Conservation (phyloP, 1,140 invertebrate genomes). For the Drosophila busckii region DNA sequence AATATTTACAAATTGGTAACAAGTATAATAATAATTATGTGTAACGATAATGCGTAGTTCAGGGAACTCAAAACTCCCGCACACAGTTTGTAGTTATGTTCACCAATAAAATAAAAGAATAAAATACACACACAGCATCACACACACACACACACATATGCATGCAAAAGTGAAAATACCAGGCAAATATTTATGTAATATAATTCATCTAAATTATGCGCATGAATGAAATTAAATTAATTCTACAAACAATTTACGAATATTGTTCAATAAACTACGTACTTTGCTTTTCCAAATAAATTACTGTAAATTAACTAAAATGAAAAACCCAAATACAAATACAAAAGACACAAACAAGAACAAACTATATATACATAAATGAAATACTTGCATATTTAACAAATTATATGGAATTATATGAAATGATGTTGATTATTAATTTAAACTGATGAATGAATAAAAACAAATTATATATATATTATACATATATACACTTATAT, state of each 20-base stretch:
- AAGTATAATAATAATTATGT: constrained; percentile 43
- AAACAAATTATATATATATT: constrained; percentile 61
- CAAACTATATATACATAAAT: constrained; percentile 48
- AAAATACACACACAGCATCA: constrained; percentile 8
- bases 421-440: constrained; percentile 77
- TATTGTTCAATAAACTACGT: constrained; percentile 55
- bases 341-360: constrained; percentile 47
- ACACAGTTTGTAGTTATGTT: constrained; percentile 72
- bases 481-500: constrained; percentile 37
- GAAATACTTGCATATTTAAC: constrained; percentile 69
- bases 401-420: constrained; percentile 69
- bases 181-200: constrained; percentile 72
- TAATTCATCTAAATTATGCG: constrained; percentile 68
- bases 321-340: constrained; percentile 20
- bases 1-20: constrained; percentile 37
- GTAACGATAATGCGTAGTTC: constrained; percentile 55
- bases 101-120: constrained; percentile 33
- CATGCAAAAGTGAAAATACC: constrained; percentile 35
- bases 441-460: constrained; percentile 70
- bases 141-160: constrained; percentile 24
- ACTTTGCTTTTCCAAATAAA: constrained; percentile 68
- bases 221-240: constrained; percentile 26
- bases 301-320: constrained; percentile 69
- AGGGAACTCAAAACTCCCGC: constrained; percentile 46
- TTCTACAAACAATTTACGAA: constrained; percentile 53